Evolutionary conservation across 1,140 invertebrate genomes (phyloP).

Genomic region (Notospermus geniculatus): DNA sequence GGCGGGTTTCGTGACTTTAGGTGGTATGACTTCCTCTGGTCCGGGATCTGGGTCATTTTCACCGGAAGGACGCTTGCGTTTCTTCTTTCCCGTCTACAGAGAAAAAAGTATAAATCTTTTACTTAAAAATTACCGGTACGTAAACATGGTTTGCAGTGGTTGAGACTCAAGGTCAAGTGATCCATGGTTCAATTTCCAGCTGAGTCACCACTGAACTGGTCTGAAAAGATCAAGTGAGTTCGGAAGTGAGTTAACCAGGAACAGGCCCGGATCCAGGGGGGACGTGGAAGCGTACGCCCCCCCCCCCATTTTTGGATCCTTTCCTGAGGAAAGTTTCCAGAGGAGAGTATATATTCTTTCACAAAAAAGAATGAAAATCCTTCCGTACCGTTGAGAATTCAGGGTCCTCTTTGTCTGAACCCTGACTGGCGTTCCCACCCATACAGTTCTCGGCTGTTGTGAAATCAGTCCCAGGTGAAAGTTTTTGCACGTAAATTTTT

Average conservation of each 20-base stretch:
- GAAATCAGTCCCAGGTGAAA: constrained; percentile 18
- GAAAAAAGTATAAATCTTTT: neutral
- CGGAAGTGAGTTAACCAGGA: too few relatives aligned
- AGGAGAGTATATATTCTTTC: too few relatives aligned
- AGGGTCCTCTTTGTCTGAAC: constrained; percentile 31
- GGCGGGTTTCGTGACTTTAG: neutral
- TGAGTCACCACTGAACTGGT: constrained; percentile 32
- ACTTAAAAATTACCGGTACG: neutral
- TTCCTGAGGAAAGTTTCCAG: too few relatives aligned
- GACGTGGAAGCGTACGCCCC: too few relatives aligned
- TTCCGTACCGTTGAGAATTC: constrained; percentile 28
- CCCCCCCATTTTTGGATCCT: too few relatives aligned
- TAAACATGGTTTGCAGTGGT: neutral
- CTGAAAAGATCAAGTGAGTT: constrained; percentile 15
- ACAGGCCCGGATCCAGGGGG: too few relatives aligned
- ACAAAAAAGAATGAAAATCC: constrained; percentile 7
- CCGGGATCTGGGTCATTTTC: constrained; percentile 20
- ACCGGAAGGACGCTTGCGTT: neutral
- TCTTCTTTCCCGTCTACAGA: neutral
- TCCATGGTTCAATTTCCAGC: neutral
- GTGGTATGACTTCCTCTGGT: constrained; percentile 7
- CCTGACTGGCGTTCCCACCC: constrained; percentile 14
- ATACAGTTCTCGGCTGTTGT: constrained; percentile 11
- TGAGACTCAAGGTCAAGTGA: neutral
- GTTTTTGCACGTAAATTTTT: constrained; percentile 51